Evolutionary conservation across 2,888 invertebrate genomes (phyloP), one percentile per base, ranked within the genome.

Genomic region (Lithophane leautieri): DNA sequence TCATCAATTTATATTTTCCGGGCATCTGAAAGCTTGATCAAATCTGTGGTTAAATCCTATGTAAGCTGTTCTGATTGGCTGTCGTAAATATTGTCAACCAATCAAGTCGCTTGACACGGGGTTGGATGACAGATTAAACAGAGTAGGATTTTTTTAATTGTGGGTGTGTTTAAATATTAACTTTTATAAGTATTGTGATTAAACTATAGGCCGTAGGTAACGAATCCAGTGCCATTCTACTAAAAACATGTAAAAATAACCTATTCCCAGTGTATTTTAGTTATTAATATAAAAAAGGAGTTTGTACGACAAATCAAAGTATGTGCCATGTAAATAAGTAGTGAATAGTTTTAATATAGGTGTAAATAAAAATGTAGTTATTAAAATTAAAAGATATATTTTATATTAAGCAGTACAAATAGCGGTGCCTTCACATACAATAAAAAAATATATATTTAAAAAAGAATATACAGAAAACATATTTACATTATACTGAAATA

Each of bases 311-410:
- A 93, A 94, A 94, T 91, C 92, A 92, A 92, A 92, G 89, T 87
- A 92, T 91, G 95, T 96, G 96, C 96, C 96, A 96, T 96, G 94
- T 95, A 94, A 91, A 94, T 94, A 94, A 92, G 89, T 92, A 90
- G 87, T 1, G 7, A 34, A 8, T 78, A 78, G 25, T 34, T 76
- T 82, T 85, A 9, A 70, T 79, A 79, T 69, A 25, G 78, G 69
- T 88, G 76, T 86, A 86, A 73, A 81, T 86, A 76, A 73, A 50
- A 74, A 79, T 73, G 61, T 79, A 74, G 74, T 80, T 81, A 77
- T 69, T 71, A 74, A 78, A 79, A 75, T 74, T 83, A 80, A 84
- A 83, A 82, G 86, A 85, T 86, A 85, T 87, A 84, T 87, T 83
- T 87, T 82, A 72, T 82, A 73, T 84, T 89, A 85, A 89, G 84